Base-by-base conservation (phyloP, 2,797 vertebrate genomes). In the Enteromius thamalakanensis region DNA sequence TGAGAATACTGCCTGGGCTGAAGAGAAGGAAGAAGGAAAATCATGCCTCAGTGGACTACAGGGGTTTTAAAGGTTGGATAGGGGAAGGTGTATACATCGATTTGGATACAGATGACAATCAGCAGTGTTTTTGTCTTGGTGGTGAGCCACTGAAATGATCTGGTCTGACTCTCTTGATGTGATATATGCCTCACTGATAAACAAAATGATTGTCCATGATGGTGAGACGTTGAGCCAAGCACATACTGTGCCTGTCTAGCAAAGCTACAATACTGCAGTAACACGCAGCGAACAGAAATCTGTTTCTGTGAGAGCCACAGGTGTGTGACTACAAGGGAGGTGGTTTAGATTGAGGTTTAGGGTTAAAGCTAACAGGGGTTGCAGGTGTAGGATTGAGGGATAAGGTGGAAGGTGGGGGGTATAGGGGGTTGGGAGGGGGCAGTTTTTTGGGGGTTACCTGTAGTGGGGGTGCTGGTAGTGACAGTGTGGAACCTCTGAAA, bases 401-500 rank as follows among this genome's bases (percentile, higher is more conserved):
- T 49, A 74, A 70, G 58, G 23, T 58, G 62, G 65, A 37, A 68
- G 81, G 85, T 17, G 37, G 32, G 45, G 60, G 76, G 62, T 51
- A 70, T 53, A 69, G 85, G 86, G 42, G 89, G 77, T 89, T 90
- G 88, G 88, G 87, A 79, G 86, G 89, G 82, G 89, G 90, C 87
- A 86, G 87, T 87, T 85, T 82, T 90, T 85, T 84, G 89, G 94
- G 94, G 92, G 94, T 95, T 95, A 95, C 94, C 94, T 95, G 94
- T 91, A 89, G 92, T 94, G 94, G 89, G 94, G 90, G 92, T 94
- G 93, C 93, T 92, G 93, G 93, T 88, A 93, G 93, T 94, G 93
- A 95, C 92, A 94, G 91, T 93, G 94, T 93, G 92, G 92, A 92
- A 92, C 91, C 92, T 95, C 94, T 95, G 95, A 94, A 95, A 94